Percentiles rank a stretch among this genome's conserved stretches.
These are phyloP conservation scores for Parnassius smintheus DNA, from an alignment of 2,888 invertebrate genomes.

Conservation along the genomic window DNA sequence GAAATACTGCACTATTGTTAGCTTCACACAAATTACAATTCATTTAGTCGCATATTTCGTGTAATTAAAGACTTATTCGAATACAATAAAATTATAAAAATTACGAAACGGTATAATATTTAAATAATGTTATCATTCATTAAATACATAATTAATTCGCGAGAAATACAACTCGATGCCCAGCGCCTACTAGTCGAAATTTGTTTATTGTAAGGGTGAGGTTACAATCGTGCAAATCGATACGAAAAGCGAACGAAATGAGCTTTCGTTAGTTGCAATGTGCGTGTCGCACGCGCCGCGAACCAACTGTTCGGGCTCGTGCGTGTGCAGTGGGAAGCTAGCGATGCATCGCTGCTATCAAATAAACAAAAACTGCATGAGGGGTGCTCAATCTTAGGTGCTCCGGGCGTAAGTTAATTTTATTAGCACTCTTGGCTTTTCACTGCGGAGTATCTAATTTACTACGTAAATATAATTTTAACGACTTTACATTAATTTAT, in stretches of 20 bases:
- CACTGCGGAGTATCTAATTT: neutral
- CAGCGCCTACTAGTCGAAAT: conserved; percentile 23
- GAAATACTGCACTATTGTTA: neutral
- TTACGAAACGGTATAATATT: neutral
- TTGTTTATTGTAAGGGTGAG: conserved; percentile 37
- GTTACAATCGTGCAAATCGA: conserved; percentile 40
- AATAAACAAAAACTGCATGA: conserved; percentile 74
- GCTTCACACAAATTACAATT: neutral
- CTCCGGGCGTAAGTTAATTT: conserved; percentile 10
- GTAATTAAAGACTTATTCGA: neutral
- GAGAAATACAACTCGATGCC: too few relatives aligned
- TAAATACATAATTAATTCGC: neutral
- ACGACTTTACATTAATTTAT: too few relatives aligned
- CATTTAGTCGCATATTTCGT: neutral
- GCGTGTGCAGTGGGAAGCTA: conserved; percentile 62
- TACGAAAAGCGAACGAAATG: conserved; percentile 34
- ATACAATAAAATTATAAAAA: neutral
- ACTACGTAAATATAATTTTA: too few relatives aligned
- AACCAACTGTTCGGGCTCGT: conserved; percentile 60
- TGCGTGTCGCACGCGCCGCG: conserved; percentile 71
- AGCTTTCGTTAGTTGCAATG: conserved; percentile 45
- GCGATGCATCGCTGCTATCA: conserved; percentile 72
- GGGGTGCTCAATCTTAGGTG: conserved; percentile 58
- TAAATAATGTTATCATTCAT: too few relatives aligned
- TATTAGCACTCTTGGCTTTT: conserved; percentile 1